Base-by-base conservation (phyloP, 2,113 vertebrate genomes). In the Penelope pileata region DNA sequence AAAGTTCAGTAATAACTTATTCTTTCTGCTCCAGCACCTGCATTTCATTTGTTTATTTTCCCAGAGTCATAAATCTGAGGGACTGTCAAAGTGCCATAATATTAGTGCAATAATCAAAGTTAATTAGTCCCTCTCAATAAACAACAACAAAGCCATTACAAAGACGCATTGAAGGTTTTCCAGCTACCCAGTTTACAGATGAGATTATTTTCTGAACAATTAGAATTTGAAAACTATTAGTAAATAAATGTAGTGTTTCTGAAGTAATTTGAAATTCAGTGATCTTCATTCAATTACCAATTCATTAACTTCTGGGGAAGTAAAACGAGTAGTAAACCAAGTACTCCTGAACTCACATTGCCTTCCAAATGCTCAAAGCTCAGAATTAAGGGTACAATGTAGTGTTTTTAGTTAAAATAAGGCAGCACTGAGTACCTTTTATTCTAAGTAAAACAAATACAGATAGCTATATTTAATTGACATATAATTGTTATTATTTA, bases 21-120 rank as follows among this genome's bases (percentile, higher is more conserved):
- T 99, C 98, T 99, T 99, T 99, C 99, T 99, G 99, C 99, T 99
- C 98, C 99, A 99, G 98, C 99, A 99, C 98, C 98, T 99, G 98
- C 99, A 99, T 99, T 99, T 99, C 99, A 99, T 99, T 99, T 99
- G 99, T 99, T 99, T 99, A 99, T 99, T 99, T 99, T 99, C 98
- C 98, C 98, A 98, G 98, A 98, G 98, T 99, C 98, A 98, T 99
- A 99, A 99, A 99, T 99, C 98, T 99, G 98, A 98, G 98, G 97
- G 98, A 98, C 97, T 98, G 99, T 99, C 99, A 98, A 98, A 98
- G 98, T 98, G 98, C 98, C 98, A 99, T 98, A 99, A 99, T 99
- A 99, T 99, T 99, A 99, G 98, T 98, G 98, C 98, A 99, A 99
- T 99, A 99, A 99, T 99, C 99, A 99, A 98, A 99, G 99, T 99